A percentile compares a stretch with the other conserved stretches of the same genome.
Conservation (phyloP, 2,888 invertebrate species). For the Drosophila basisetae region DNA sequence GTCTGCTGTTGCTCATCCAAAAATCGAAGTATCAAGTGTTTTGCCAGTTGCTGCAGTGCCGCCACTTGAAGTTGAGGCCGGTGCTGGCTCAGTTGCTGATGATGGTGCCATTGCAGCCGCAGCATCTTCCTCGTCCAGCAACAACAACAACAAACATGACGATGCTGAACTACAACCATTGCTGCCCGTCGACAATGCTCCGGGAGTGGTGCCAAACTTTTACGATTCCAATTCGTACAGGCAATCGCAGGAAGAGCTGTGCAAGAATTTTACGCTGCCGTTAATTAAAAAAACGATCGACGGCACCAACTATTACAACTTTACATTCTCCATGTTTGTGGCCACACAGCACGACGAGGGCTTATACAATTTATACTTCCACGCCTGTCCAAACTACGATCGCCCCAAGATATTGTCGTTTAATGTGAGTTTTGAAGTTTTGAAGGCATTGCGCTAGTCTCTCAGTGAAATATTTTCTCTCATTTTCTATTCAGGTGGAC, state of each 20-base stretch:
- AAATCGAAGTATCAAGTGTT: slow-evolving; percentile 11
- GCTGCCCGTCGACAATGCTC: slow-evolving; percentile 32
- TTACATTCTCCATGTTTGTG: slow-evolving; percentile 91
- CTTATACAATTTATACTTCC: slow-evolving; percentile 96
- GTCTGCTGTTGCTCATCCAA: slow-evolving; percentile 12
- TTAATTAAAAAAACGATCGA: slow-evolving; percentile 86
- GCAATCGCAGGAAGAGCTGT: slow-evolving; percentile 79
- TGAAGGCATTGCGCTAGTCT: neutral
- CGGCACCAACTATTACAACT: slow-evolving; percentile 84
- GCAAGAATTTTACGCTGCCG: slow-evolving; percentile 86
- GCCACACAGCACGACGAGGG: slow-evolving; percentile 93
- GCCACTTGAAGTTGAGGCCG: neutral
- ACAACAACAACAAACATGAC: slow-evolving; percentile 11
- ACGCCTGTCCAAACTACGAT: slow-evolving; percentile 93
- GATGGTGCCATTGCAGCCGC: slow-evolving; percentile 3
- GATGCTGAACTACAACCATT: slow-evolving; percentile 32
- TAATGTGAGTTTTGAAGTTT: slow-evolving; percentile 87
- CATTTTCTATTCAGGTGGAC: slow-evolving; percentile 88
- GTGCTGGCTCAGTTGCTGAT: neutral
- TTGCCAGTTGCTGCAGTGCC: slow-evolving; percentile 9
- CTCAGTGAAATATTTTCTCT: neutral
- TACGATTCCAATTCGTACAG: slow-evolving; percentile 50
- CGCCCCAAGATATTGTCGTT: slow-evolving; percentile 87
- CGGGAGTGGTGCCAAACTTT: slow-evolving; percentile 26
- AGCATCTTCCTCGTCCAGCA: slow-evolving; percentile 18